Evolutionary conservation across 1,140 invertebrate species (phyloP), one percentile per base, ranked within the genome.

Genomic region (Plutomurus gul): DNA sequence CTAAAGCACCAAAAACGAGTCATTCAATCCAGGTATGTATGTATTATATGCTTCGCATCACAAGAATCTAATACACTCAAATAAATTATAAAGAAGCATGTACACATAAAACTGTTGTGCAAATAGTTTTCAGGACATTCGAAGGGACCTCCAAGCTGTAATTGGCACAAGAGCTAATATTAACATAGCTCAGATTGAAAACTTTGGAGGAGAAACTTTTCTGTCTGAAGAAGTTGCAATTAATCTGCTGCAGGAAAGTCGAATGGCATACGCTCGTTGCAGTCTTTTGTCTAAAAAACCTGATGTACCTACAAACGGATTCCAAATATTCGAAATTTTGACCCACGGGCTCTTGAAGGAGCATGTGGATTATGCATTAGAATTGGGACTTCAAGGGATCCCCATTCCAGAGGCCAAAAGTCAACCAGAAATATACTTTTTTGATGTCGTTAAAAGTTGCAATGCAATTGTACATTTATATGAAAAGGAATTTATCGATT

Each of bases 151-250:
- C 72, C 96, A 99, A 88, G 96, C 96, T 8, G 93, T 96, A 4
- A 93, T 99, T 82, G 94, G 94, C 1, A 94, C 93, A 1, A 90
- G 95, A 77, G 94, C 95, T 0, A 96, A 96, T 84, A 95, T 97
- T 46, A 97, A 97, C 85, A 95, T 97, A 81, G 94, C 94, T 4
- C 93, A 94, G 85, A 94, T 95, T 76, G 96, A 99, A 86, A 95
- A 97, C 86, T 98, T 96, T 86, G 95, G 96, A 2, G 96, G 96
- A 0, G 97, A 99, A 88, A 99, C 96, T 0, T 99, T 99, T 86
- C 88, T 99, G 1, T 98, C 96, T 0, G 96, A 99, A 87, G 95
- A 98, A 86, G 89, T 99, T n/a, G 96, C 96, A 1, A 95, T 97
- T 75, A 94, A 92, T 83, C 90, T 99, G 83, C 87, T 99, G 13